phyloP scores from a whole-genome alignment of 2,113 vertebrate species.

The Sinocyclocheilus anophthalmus region DNA sequence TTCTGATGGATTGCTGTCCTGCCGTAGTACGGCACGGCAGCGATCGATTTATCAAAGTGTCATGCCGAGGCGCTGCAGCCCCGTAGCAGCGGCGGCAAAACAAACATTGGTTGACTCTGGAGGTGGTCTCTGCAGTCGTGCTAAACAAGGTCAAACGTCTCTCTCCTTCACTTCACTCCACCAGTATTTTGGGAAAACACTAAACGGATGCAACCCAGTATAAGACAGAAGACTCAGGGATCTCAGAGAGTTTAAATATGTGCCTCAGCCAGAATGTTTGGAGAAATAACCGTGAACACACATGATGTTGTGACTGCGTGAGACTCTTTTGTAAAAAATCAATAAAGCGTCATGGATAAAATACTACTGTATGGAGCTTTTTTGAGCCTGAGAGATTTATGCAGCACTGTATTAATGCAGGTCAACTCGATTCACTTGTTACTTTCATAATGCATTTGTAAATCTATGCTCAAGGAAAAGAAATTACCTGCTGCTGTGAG shows the following conservation, averaged over 20 bases:
- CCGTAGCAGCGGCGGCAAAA: conserved; percentile 63
- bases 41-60: conserved; percentile 77
- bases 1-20: conserved; percentile 65
- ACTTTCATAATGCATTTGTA: conserved; percentile 74
- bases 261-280: not conserved
- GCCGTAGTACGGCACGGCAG: conserved; percentile 54
- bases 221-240: not conserved
- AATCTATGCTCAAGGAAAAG: conserved; percentile 62
- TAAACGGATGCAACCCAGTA: not conserved
- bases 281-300: not conserved
- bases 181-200: not conserved
- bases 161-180: conserved; percentile 56
- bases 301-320: not conserved
- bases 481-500: conserved; percentile 56
- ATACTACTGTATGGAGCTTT: not conserved
- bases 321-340: conserved; percentile 28
- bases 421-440: conserved; percentile 64
- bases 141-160: conserved; percentile 68
- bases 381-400: conserved; percentile 64
- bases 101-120: conserved; percentile 64
- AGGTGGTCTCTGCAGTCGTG: conserved; percentile 59
- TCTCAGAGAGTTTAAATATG: not conserved
- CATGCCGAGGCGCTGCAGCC: conserved; percentile 59
- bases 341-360: not conserved
- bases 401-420: conserved; percentile 56